Base-by-base conservation (phyloP, 2,797 vertebrate genomes). In the Cryptoblepharus egeriae region DNA sequence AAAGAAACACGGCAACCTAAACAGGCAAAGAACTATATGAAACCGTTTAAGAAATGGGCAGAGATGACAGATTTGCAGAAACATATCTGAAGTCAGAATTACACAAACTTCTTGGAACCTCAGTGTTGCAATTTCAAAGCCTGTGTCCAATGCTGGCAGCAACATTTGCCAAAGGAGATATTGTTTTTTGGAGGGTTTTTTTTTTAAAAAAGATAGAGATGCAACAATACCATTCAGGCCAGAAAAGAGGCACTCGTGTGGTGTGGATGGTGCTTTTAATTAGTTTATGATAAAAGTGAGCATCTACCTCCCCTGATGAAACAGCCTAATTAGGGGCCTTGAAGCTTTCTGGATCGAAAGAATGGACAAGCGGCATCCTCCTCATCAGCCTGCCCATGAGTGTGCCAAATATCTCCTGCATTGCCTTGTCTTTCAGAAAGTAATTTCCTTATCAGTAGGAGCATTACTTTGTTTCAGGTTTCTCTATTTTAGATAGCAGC, bases 181-280 rank as follows among this genome's bases (percentile, higher is more conserved):
- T n/a, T n/a, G n/a, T n/a, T n/a, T n/a, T n/a, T n/a, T n/a, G n/a
- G n/a, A n/a, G n/a, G 45, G 45, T 49, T 49, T 49, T 49, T 68
- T 32, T 9, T n/a, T 81, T 68, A 30, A n/a, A 20, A 75, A 65
- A 39, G 37, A n/a, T n/a, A n/a, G n/a, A n/a, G n/a, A 81, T 74
- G 69, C 88, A 86, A 87, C 85, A 88, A 35, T 55, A 49, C 64
- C 90, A 68, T 90, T 81, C 84, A 92, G 89, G 74, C 73, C 84
- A 83, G 49, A 89, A 87, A 26, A 74, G 71, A 85, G 67, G 72
- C 87, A 18, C 49, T 6, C 49, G 10, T 58, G 67, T 81, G 88
- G 80, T 82, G 65, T 82, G 80, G 83, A 82, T 63, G 88, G 78
- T 90, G 32, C 74, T 88, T 67, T 87, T 87, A 93, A 92, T 92